Conservation (phyloP, 2,888 invertebrate genomes). For the Orthosia gothica region DNA sequence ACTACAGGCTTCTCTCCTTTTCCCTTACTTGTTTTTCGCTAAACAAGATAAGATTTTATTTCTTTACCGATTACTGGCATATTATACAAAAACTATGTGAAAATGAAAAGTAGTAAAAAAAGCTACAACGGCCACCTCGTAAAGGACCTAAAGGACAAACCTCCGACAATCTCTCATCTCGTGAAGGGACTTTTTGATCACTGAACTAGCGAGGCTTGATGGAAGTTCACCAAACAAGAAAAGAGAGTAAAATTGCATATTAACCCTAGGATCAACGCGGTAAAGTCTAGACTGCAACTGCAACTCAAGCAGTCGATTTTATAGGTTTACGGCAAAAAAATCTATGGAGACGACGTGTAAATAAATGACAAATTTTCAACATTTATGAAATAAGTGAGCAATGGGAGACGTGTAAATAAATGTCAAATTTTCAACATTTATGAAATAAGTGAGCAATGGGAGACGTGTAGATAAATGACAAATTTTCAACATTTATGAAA, state of each 20-base stretch:
- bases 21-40: too few relatives aligned
- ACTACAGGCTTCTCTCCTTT: not conserved
- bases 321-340: not conserved
- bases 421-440: not conserved
- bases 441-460: too few relatives aligned
- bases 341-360: not conserved
- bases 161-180: too few relatives aligned
- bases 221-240: not conserved
- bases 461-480: not conserved
- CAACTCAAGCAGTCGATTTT: not conserved
- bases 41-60: not conserved
- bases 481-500: not conserved
- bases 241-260: not conserved
- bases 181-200: not conserved
- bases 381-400: too few relatives aligned
- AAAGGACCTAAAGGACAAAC: too few relatives aligned
- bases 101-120: not conserved
- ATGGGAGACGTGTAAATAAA: not conserved
- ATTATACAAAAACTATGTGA: not conserved
- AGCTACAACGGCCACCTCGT: not conserved
- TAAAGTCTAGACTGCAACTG: conserved; percentile 5
- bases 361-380: not conserved
- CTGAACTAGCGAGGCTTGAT: not conserved
- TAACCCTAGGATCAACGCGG: not conserved
- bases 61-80: too few relatives aligned